phyloP scores from a whole-genome alignment of 2,888 invertebrate species.

The Alloplasta piceator region DNA sequence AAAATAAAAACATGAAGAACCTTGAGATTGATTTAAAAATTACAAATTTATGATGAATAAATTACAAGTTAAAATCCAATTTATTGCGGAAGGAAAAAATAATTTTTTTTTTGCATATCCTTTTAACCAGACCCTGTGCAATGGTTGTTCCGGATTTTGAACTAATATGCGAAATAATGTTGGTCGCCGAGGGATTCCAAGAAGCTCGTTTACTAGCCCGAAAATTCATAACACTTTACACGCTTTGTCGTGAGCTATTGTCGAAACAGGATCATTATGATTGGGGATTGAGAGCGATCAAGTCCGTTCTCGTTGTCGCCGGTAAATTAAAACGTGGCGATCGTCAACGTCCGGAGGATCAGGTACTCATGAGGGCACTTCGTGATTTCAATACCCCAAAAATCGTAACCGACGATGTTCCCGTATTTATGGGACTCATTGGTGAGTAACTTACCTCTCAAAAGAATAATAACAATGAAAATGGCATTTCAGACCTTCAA shows the following conservation, averaged over 20 bases:
- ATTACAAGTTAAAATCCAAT: neutral
- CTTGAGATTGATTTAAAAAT: too few relatives aligned
- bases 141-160: constrained; percentile 99
- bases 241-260: constrained; percentile 93
- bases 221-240: constrained; percentile 97
- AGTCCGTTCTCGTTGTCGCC: constrained; percentile 97
- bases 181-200: constrained; percentile 97
- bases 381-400: constrained; percentile 98
- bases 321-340: constrained; percentile 94
- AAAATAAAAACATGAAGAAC: too few relatives aligned
- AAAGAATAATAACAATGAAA: neutral
- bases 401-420: constrained; percentile 95
- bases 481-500: neutral
- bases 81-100: neutral
- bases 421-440: constrained; percentile 97
- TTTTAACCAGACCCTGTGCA: constrained; percentile 91
- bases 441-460: constrained; percentile 82
- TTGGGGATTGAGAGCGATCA: constrained; percentile 97
- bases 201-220: constrained; percentile 95
- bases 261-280: constrained; percentile 99
- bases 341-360: constrained; percentile 92
- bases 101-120: constrained; percentile 37
- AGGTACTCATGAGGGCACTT: constrained; percentile 96
- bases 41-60: too few relatives aligned
- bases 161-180: constrained; percentile 98